Conservation (phyloP, 2,888 invertebrate genomes). For the Coelogynopora nodosa region DNA sequence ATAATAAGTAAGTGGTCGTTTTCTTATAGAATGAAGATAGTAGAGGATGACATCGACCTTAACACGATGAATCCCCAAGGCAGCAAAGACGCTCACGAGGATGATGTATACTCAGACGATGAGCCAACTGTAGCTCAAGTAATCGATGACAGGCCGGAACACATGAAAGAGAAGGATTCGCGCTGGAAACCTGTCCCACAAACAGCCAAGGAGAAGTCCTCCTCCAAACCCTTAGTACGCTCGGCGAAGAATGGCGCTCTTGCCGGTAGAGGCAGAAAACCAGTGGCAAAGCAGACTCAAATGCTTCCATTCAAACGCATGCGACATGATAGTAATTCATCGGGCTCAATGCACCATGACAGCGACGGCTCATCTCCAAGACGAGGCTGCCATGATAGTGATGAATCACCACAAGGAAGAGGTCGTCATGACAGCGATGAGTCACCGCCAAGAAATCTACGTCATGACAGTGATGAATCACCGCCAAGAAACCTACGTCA, state of each 20-base stretch:
- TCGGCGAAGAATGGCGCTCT: background rate
- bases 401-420: background rate
- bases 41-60: slow-evolving; percentile 77
- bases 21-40: slow-evolving; percentile 68
- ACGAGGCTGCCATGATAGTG: slow-evolving; percentile 51
- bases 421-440: background rate
- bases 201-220: background rate
- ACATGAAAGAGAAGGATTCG: slow-evolving; percentile 62
- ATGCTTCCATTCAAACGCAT: background rate
- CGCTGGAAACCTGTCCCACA: slow-evolving; percentile 49
- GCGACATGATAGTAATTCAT: background rate
- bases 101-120: slow-evolving; percentile 69
- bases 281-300: background rate
- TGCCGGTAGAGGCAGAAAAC: background rate
- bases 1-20: no score
- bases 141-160: slow-evolving; percentile 75
- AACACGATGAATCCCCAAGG: slow-evolving; percentile 67
- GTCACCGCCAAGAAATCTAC: background rate
- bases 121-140: slow-evolving; percentile 83
- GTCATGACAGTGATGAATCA: background rate
- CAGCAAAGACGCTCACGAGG: slow-evolving; percentile 69
- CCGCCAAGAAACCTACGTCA: background rate
- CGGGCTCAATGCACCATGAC: slow-evolving; percentile 49
- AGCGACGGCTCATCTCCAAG: slow-evolving; percentile 56
- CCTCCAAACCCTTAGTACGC: slow-evolving; percentile 37